phyloP scores from a whole-genome alignment of 2,888 invertebrate species.

The Octonoba sinensis region DNA sequence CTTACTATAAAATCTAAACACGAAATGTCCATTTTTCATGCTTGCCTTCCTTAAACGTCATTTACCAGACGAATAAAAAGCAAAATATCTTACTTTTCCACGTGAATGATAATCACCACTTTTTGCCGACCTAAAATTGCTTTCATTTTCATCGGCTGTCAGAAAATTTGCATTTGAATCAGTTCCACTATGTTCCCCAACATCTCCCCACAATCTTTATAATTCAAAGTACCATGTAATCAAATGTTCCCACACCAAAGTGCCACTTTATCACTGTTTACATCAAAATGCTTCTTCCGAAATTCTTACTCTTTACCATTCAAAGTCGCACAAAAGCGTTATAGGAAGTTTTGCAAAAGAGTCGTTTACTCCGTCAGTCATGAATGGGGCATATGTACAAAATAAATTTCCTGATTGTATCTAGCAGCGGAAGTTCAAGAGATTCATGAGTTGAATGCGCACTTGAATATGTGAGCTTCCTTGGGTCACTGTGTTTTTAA shows the following conservation, averaged over 20 bases:
- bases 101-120: conserved; percentile 35
- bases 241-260: conserved; percentile 27
- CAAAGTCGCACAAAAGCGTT: conserved; percentile 20
- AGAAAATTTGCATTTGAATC: conserved; percentile 51
- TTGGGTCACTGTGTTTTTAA: too few species aligned
- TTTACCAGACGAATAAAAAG: not conserved
- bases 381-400: conserved; percentile 23
- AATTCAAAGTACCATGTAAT: conserved; percentile 19
- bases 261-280: conserved; percentile 22
- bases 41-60: conserved; percentile 1
- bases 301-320: conserved; percentile 27
- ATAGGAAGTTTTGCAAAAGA: conserved; percentile 19
- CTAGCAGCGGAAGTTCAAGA: too few species aligned
- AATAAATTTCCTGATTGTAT: conserved; percentile 2
- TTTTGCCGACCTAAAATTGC: conserved; percentile 29
- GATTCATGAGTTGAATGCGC: too few species aligned
- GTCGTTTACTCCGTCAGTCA: conserved; percentile 31
- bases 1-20: not conserved
- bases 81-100: not conserved
- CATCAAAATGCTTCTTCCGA: conserved; percentile 20
- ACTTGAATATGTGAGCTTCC: too few species aligned
- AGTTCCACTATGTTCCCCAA: conserved; percentile 17
- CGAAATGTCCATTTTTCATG: conserved; percentile 12
- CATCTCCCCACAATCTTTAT: conserved; percentile 9
- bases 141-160: conserved; percentile 17